Evolutionary conservation across 1,140 invertebrate genomes (phyloP), one percentile per base, ranked within the genome.

Genomic region (Drosophila parvula): DNA sequence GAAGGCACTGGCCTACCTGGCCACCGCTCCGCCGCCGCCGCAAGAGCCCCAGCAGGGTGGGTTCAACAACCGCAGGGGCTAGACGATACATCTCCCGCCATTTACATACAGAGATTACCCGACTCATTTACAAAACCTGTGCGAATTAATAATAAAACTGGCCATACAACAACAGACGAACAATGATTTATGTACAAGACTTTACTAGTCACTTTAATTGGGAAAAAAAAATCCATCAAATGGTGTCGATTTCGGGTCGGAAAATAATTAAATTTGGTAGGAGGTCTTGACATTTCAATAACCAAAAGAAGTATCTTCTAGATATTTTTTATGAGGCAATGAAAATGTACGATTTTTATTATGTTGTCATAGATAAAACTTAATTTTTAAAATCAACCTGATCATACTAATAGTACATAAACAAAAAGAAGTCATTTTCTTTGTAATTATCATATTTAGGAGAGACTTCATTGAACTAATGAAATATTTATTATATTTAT

Each of bases 1-100:
- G 76, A 93, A 93, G 76, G 94, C 94, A n/a, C 88, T 95, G 22
- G 95, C 94, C 43, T 95, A 94, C 77, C 91, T 95, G 62, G 94
- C 94, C 55, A 90, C 93, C 32, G 91, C 93, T 28, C 93, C 93
- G 27, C 93, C 93, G 32, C 84, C 62, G 8, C 82, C 85, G 40
- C 64, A 74, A 64, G 83, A 91, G 44, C 76, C 64, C 7, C 61
- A 55, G 43, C 75, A 78, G 32, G 60, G 67, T 32, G 74, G 60
- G 59, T 84, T 61, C 63, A 65, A 74, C 50, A 64, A 57, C 58
- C 81, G 81, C 30, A 55, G 81, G 8, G 81, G 81, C 41, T 83
- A 64, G 74, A 27, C n/a, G 14, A 16, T 12, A 27, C 51, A 27
- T 38, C 28, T 30, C 16, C 7, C 48, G 22, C n/a, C n/a, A 5